Percentiles rank a stretch among this genome's conserved stretches.
These are phyloP conservation scores for Drosophila kikkawai DNA, from an alignment of 1,140 invertebrate genomes.

Conservation along the genomic window DNA sequence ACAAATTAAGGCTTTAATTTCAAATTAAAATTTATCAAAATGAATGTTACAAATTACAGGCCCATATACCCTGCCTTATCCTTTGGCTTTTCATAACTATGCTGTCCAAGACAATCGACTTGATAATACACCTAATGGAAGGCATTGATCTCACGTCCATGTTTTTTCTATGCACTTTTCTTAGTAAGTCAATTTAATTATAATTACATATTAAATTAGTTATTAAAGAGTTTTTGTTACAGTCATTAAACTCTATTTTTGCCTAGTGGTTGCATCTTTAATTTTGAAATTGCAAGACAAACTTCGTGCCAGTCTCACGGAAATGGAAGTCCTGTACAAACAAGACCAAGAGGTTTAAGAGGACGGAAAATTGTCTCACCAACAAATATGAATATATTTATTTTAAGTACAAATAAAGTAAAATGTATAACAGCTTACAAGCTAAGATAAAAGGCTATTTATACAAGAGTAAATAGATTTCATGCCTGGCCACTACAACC, in stretches of 20 bases:
- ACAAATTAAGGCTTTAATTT: background rate
- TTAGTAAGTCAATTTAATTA: constrained; percentile 2
- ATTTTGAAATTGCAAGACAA: constrained; percentile 35
- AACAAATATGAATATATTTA: background rate
- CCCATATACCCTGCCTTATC: constrained; percentile 37
- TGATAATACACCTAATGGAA: background rate
- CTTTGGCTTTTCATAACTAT: constrained; percentile 33
- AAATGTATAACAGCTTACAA: background rate
- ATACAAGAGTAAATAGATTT: constrained; percentile 4
- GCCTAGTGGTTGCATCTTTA: constrained; percentile 32
- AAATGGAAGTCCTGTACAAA: constrained; percentile 55
- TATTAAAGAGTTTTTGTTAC: background rate
- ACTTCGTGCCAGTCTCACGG: background rate
- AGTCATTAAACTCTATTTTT: constrained; percentile 58
- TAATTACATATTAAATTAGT: background rate
- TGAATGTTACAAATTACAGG: background rate
- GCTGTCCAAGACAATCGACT: background rate
- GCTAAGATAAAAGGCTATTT: background rate
- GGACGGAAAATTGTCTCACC: background rate
- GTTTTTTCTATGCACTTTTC: background rate
- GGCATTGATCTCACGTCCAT: constrained; percentile 1
- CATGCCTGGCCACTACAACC: constrained; percentile 83
- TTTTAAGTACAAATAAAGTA: background rate
- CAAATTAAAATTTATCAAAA: too few relatives aligned
- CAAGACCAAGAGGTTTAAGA: constrained; percentile 3